A percentile compares a stretch with the other conserved stretches of the same genome.
Conservation (phyloP, 2,113 vertebrate genomes). For the Smithornis capensis region DNA sequence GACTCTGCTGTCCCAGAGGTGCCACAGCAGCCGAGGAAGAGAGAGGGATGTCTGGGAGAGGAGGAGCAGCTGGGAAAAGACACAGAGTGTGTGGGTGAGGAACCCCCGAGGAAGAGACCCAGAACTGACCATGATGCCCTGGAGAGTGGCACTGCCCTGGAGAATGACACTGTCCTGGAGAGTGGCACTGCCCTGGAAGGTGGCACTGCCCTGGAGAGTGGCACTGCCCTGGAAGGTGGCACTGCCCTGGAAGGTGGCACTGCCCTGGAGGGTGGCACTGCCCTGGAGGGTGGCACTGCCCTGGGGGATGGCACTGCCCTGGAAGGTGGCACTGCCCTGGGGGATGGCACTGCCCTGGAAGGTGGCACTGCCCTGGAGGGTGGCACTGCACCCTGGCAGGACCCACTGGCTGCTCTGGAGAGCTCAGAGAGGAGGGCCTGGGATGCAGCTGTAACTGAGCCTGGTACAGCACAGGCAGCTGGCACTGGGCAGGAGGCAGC, state of each 20-base stretch:
- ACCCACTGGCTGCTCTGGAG: background rate
- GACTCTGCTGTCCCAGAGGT: background rate
- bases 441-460: background rate
- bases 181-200: background rate
- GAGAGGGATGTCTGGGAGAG: background rate
- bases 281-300: background rate
- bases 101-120: constrained; percentile 35
- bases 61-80: background rate
- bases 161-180: no score
- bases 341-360: background rate
- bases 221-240: background rate
- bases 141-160: background rate
- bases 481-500: background rate
- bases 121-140: background rate
- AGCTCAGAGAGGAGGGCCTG: background rate
- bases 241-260: background rate
- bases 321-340: background rate
- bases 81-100: background rate
- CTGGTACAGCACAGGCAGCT: background rate
- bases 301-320: no score
- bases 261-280: background rate
- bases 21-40: background rate
- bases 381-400: background rate
- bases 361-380: background rate
- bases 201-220: background rate